These are phyloP conservation scores for Paratilapia polleni DNA, from an alignment of 2,113 vertebrate genomes.

Conservation along the genomic window DNA sequence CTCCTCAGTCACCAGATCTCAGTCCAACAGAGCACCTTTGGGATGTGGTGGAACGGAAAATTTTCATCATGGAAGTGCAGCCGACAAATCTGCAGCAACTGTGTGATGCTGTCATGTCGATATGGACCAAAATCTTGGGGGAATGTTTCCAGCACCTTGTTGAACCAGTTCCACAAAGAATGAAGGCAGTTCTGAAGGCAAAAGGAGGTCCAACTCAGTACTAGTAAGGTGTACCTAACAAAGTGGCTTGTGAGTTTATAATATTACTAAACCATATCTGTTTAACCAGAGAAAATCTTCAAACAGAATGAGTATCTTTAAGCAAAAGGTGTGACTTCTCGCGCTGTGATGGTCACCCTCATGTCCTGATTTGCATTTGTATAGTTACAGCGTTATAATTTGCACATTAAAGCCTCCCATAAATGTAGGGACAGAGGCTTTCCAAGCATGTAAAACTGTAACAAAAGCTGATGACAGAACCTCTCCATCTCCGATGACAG, in stretches of 20 bases:
- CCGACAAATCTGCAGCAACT: too few relatives aligned
- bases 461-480: background rate
- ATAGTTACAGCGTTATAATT: background rate
- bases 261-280: background rate
- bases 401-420: background rate
- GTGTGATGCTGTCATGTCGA: background rate
- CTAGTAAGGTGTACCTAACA: background rate
- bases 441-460: background rate
- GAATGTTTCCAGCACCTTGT: background rate
- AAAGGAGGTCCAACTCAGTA: background rate
- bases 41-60: background rate
- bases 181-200: background rate
- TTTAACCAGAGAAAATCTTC: background rate
- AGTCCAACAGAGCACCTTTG: too few relatives aligned
- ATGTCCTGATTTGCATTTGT: background rate
- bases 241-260: background rate
- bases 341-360: too few relatives aligned
- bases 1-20: background rate
- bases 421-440: background rate
- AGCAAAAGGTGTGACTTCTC: background rate
- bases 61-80: background rate
- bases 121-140: background rate
- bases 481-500: background rate
- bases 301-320: background rate
- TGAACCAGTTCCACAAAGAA: background rate